phyloP scores from a whole-genome alignment of 1,140 invertebrate species.

The Ridgeia piscesae region DNA sequence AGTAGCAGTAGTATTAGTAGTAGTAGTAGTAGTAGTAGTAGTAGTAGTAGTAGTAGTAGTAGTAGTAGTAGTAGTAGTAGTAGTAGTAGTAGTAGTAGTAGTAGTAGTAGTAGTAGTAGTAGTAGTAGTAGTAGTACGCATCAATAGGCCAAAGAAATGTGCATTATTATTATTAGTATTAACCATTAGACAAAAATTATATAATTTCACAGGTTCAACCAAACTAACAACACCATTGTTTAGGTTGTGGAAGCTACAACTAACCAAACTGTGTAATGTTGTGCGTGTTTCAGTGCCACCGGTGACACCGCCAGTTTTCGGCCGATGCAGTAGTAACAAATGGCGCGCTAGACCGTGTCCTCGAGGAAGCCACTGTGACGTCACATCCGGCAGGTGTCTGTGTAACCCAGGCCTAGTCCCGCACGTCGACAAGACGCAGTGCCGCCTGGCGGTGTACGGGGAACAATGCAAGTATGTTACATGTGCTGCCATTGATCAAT shows the following conservation, averaged over 20 bases:
- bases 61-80: no score
- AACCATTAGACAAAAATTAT: not conserved
- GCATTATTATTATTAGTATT: not conserved
- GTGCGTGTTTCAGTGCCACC: not conserved
- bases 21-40: no score
- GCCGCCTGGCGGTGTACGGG: slow-evolving; percentile 9
- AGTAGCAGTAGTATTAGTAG: no score
- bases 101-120: no score
- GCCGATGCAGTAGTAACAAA: not conserved
- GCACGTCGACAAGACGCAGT: not conserved
- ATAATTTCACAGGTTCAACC: not conserved
- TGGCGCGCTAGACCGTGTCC: not conserved
- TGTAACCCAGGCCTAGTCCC: not conserved
- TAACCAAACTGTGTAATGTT: not conserved
- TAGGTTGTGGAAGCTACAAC: not conserved
- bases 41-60: no score
- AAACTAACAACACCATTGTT: not conserved
- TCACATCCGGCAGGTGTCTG: not conserved
- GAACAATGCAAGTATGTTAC: not conserved
- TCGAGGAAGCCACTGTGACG: slow-evolving; percentile 9
- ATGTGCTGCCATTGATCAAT: not conserved
- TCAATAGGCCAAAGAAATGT: no score
- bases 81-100: no score
- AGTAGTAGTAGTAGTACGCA: no score
- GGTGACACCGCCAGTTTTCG: not conserved